Evolutionary conservation across 1,140 invertebrate species (phyloP).

Genomic region (Bemisia tabaci): DNA sequence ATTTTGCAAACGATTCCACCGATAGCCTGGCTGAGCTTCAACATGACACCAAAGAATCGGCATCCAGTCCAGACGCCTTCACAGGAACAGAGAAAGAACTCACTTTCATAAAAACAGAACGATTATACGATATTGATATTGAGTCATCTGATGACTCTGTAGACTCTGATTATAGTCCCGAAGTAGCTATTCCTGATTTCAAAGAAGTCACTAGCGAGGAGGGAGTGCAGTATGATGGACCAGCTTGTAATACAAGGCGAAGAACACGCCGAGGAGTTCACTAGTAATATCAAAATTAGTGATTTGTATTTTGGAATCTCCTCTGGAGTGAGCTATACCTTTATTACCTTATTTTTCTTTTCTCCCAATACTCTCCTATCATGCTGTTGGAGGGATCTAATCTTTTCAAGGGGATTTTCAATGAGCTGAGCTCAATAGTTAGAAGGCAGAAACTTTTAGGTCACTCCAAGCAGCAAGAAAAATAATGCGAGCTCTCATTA

Average conservation of each 20-base stretch:
- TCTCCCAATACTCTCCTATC: too few relatives aligned
- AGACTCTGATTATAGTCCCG: not conserved
- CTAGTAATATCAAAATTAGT: too few relatives aligned
- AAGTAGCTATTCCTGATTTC: not conserved
- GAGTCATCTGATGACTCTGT: not conserved
- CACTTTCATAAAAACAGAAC: not conserved
- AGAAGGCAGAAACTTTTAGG: too few relatives aligned
- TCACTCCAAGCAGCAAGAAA: too few relatives aligned
- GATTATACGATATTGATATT: not conserved
- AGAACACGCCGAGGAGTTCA: not conserved
- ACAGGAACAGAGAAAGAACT: not conserved
- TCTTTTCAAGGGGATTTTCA: too few relatives aligned
- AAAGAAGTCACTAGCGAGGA: not conserved
- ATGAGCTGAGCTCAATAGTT: too few relatives aligned
- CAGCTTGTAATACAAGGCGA: not conserved
- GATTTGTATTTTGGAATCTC: too few relatives aligned
- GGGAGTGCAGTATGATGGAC: not conserved
- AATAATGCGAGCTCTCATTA: too few relatives aligned
- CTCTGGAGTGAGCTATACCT: too few relatives aligned
- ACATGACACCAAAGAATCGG: not conserved
- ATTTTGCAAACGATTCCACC: not conserved
- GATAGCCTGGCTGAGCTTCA: not conserved
- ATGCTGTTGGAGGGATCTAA: too few relatives aligned
- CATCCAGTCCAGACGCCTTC: not conserved
- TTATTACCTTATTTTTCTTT: too few relatives aligned